These are phyloP conservation scores for Hyalella azteca DNA, from an alignment of 2,888 invertebrate species.

Conservation along the genomic window DNA sequence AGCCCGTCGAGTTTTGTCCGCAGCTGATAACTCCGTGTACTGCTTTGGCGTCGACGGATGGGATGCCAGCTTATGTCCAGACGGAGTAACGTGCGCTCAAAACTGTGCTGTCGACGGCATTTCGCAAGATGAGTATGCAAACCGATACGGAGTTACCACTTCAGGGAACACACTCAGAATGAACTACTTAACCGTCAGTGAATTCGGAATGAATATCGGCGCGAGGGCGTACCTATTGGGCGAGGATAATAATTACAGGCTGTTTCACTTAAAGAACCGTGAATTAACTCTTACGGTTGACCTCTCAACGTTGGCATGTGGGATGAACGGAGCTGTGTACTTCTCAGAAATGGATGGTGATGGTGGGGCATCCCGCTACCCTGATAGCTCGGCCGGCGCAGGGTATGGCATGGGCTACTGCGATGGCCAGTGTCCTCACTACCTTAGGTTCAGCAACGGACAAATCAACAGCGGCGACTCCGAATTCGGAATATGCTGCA, in stretches of 20 bases:
- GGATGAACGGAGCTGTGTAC: constrained; percentile 58
- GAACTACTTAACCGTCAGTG: not conserved
- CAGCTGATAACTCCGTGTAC: constrained; percentile 12
- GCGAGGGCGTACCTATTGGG: constrained; percentile 53
- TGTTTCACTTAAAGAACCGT: constrained; percentile 55
- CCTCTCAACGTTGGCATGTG: constrained; percentile 51
- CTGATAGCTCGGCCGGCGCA: constrained; percentile 51
- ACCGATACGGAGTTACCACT: constrained; percentile 4
- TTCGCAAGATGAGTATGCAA: not conserved
- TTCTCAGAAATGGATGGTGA: constrained; percentile 58
- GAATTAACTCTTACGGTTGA: constrained; percentile 57
- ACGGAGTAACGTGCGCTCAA: not conserved
- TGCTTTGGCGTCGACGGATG: not conserved
- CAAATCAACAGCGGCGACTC: constrained; percentile 44
- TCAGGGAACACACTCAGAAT: not conserved
- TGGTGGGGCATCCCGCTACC: constrained; percentile 50
- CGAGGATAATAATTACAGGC: constrained; percentile 46
- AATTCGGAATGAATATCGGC: constrained; percentile 47
- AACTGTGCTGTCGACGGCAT: constrained; percentile 4
- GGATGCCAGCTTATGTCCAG: not conserved
- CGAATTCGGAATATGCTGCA: constrained; percentile 54
- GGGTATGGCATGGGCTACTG: constrained; percentile 58
- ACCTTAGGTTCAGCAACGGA: constrained; percentile 57
- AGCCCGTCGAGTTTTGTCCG: not conserved
- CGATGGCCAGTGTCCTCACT: constrained; percentile 58